Evolutionary conservation across 2,113 vertebrate genomes (phyloP).

Genomic region (Ageneiosus marmoratus): DNA sequence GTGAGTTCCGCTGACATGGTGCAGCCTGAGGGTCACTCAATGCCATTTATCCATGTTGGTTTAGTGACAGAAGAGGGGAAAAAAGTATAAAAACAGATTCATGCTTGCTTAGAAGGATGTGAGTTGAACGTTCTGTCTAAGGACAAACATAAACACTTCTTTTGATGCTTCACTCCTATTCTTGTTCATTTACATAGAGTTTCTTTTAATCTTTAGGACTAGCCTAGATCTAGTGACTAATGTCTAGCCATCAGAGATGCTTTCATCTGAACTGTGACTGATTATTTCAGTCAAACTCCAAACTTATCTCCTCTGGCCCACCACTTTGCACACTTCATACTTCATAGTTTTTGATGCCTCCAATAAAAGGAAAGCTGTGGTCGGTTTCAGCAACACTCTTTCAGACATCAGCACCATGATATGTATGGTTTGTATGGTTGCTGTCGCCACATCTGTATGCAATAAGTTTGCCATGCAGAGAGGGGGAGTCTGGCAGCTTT

Average conservation of each 20-base stretch:
- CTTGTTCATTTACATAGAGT: background rate
- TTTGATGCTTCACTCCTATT: background rate
- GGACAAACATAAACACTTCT: slow-evolving; percentile 8
- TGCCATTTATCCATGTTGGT: background rate
- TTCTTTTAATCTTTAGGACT: background rate
- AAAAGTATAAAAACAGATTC: background rate
- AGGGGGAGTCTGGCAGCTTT: slow-evolving; percentile 12
- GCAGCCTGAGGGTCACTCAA: slow-evolving; percentile 8
- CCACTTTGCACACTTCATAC: slow-evolving; percentile 7
- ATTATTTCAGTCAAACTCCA: background rate
- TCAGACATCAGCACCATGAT: slow-evolving; percentile 28
- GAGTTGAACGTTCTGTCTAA: background rate
- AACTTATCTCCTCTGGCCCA: background rate
- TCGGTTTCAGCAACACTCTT: slow-evolving; percentile 14
- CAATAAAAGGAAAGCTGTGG: background rate
- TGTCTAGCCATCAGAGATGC: background rate
- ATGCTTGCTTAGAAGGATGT: slow-evolving; percentile 2
- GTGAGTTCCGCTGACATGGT: slow-evolving; percentile 11
- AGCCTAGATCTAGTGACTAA: background rate
- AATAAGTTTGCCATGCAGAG: slow-evolving; percentile 37
- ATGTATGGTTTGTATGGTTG: slow-evolving; percentile 38
- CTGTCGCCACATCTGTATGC: slow-evolving; percentile 44
- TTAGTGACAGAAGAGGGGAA: background rate
- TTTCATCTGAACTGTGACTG: background rate
- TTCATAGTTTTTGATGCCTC: slow-evolving; percentile 4